These are phyloP conservation scores for Aleiodes sp. DNA, from an alignment of 1,140 invertebrate genomes.

Conservation along the genomic window DNA sequence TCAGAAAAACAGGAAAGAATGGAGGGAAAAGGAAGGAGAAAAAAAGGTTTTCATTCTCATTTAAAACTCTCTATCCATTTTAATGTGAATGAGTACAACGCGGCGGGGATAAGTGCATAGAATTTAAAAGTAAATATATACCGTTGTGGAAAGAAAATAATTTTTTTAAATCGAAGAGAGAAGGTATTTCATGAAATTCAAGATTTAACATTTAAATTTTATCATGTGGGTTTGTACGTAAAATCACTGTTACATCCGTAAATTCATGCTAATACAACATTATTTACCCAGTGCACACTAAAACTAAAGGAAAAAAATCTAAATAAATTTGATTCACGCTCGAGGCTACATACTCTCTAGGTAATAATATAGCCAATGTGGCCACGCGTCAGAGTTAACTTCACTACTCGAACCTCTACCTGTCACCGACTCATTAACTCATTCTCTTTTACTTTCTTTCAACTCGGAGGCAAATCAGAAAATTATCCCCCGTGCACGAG, in stretches of 20 bases:
- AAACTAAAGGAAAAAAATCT: too few species aligned
- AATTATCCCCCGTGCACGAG: background rate
- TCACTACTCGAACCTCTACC: background rate
- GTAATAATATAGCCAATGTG: background rate
- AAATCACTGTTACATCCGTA: background rate
- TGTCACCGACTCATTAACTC: slow-evolving; percentile 34
- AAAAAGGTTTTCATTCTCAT: background rate
- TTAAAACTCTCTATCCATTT: slow-evolving; percentile 11
- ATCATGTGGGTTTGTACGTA: background rate
- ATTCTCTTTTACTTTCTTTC: slow-evolving; percentile 13
- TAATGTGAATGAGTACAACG: background rate
- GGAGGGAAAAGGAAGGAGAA: too few species aligned
- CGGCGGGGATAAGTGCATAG: background rate
- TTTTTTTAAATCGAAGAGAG: background rate
- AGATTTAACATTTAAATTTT: background rate
- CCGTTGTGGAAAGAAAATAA: background rate
- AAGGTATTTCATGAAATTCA: background rate
- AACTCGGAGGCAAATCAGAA: slow-evolving; percentile 9
- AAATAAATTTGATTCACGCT: slow-evolving; percentile 11
- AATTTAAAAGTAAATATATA: slow-evolving; percentile 1
- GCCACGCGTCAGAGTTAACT: slow-evolving; percentile 25
- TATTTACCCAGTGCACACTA: too few species aligned
- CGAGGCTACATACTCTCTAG: slow-evolving; percentile 6
- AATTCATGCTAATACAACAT: background rate
- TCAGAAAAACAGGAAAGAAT: too few species aligned